Evolutionary conservation across 2,888 invertebrate species (phyloP).

Genomic region (Polydrusus cervinus): DNA sequence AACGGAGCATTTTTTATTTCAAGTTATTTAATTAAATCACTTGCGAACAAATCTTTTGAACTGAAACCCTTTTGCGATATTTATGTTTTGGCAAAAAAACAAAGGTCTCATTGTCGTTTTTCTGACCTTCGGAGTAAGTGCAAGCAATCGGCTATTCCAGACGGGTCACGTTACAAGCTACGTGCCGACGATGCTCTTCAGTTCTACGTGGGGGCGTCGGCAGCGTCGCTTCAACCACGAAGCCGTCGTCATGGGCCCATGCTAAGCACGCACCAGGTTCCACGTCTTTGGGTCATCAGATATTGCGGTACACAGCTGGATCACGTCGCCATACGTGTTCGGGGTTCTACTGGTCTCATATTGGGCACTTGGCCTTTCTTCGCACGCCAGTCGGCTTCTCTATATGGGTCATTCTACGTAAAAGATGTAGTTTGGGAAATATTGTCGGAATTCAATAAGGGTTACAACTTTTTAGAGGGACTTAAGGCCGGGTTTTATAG

Average conservation of each 20-base stretch:
- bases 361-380: slow-evolving; percentile 58
- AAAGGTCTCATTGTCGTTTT: slow-evolving; percentile 18
- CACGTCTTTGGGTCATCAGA: slow-evolving; percentile 69
- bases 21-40: too few relatives aligned
- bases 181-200: slow-evolving; percentile 50
- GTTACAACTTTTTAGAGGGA: too few relatives aligned
- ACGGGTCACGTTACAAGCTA: slow-evolving; percentile 46
- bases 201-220: slow-evolving; percentile 44
- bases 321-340: slow-evolving; percentile 70
- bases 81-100: background rate
- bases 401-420: slow-evolving; percentile 43
- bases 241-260: slow-evolving; percentile 61
- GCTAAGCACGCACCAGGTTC: slow-evolving; percentile 66
- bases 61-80: background rate
- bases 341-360: slow-evolving; percentile 69
- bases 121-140: slow-evolving; percentile 40
- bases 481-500: too few relatives aligned
- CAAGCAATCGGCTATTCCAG: slow-evolving; percentile 52
- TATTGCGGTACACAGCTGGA: slow-evolving; percentile 69
- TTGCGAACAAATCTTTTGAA: too few relatives aligned
- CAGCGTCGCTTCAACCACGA: slow-evolving; percentile 53
- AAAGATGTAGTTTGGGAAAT: background rate
- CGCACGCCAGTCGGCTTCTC: slow-evolving; percentile 29
- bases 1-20: too few relatives aligned
- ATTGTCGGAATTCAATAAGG: too few relatives aligned